Evolutionary conservation across 2,888 invertebrate genomes (phyloP).

Genomic region (Dione juno): DNA sequence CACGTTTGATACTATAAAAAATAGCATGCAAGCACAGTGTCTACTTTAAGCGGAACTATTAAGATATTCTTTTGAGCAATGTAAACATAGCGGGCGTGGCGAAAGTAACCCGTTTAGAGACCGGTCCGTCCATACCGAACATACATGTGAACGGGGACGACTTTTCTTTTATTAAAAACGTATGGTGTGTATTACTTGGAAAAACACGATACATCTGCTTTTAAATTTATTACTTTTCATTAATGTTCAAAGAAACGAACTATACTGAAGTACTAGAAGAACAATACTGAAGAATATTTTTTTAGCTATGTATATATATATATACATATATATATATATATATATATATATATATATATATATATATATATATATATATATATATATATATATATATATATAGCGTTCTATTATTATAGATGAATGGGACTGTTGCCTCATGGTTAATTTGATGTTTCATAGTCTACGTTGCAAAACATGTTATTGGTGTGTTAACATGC

Average conservation of each 20-base stretch:
- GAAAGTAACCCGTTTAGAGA: constrained; percentile 41
- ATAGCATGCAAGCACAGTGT: background rate
- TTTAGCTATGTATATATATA: too few relatives aligned
- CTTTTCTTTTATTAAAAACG: constrained; percentile 23
- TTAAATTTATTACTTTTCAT: too few relatives aligned
- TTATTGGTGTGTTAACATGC: constrained; percentile 16
- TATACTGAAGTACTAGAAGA: too few relatives aligned
- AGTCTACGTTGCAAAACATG: constrained; percentile 21
- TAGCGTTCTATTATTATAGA: background rate
- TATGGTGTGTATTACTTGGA: constrained; percentile 6
- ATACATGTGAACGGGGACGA: constrained; percentile 29
- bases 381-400: too few relatives aligned
- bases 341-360: too few relatives aligned
- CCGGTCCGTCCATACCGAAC: constrained; percentile 36
- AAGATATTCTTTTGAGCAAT: constrained; percentile 36
- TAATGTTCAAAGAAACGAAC: too few relatives aligned
- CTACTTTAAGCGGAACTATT: constrained; percentile 30
- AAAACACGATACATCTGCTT: background rate
- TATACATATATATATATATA: too few relatives aligned
- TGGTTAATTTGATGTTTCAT: constrained; percentile 15
- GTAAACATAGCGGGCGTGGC: constrained; percentile 33
- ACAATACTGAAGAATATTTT: too few relatives aligned
- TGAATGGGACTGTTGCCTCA: constrained; percentile 5
- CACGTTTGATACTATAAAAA: background rate
- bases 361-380: too few relatives aligned